Conservation (phyloP, 2,888 invertebrate species). For the Stenotaenia linearis region DNA sequence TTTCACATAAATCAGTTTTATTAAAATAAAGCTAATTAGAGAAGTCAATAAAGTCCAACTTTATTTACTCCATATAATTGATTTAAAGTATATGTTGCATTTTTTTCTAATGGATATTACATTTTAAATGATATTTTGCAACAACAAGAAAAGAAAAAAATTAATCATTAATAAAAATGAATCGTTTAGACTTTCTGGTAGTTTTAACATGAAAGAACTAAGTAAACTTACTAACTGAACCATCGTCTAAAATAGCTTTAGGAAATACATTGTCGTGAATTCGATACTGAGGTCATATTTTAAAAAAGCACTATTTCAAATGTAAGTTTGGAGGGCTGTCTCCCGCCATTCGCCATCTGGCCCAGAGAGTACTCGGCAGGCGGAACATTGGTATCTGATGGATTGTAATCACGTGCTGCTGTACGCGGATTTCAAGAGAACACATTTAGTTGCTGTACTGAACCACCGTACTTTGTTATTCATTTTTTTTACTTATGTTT, state of each 20-base stretch:
- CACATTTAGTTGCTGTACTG: neutral
- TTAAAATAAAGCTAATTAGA: too few relatives aligned
- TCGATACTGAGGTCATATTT: neutral
- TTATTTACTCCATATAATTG: too few relatives aligned
- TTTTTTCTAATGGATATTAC: too few relatives aligned
- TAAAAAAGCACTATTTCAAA: neutral
- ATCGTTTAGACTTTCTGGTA: too few relatives aligned
- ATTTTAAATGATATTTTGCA: too few relatives aligned
- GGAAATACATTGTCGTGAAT: neutral
- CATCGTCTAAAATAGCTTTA: neutral
- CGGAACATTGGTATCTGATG: constrained; percentile 10
- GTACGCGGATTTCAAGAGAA: neutral
- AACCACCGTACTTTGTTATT: neutral
- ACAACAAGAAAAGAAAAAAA: too few relatives aligned
- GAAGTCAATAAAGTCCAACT: too few relatives aligned
- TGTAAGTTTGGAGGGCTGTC: constrained; percentile 10
- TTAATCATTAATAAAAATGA: too few relatives aligned
- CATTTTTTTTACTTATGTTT: neutral
- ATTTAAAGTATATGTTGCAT: too few relatives aligned
- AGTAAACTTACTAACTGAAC: too few relatives aligned
- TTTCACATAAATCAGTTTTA: too few relatives aligned
- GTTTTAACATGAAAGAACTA: too few relatives aligned
- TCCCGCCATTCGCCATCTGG: neutral
- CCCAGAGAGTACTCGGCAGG: constrained; percentile 4
- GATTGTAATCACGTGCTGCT: constrained; percentile 6